A percentile compares a stretch with the other conserved stretches of the same genome.
phyloP scores from a whole-genome alignment of 2,888 invertebrate genomes.

The Epistrophe eligans region DNA sequence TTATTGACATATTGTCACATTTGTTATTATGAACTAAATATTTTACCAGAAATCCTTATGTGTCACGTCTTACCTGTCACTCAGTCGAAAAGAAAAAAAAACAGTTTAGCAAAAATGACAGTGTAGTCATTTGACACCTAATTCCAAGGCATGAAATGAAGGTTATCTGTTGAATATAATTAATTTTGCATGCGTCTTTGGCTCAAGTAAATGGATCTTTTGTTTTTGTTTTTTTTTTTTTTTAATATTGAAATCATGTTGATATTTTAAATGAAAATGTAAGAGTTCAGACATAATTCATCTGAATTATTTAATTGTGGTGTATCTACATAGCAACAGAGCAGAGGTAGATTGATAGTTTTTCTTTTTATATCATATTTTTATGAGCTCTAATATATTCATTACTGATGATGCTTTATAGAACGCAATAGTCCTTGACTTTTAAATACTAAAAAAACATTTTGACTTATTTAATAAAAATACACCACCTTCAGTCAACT shows the following conservation, averaged over 20 bases:
- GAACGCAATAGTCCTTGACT: too few species aligned
- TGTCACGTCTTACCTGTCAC: conserved; percentile 21
- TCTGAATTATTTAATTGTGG: too few species aligned
- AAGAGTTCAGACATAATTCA: not conserved
- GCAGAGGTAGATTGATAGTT: too few species aligned
- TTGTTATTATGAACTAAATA: not conserved
- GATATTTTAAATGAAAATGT: not conserved
- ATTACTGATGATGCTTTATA: too few species aligned
- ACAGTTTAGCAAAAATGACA: not conserved
- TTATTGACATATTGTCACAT: not conserved
- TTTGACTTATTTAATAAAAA: too few species aligned
- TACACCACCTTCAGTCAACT: too few species aligned
- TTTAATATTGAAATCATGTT: too few species aligned
- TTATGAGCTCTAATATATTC: too few species aligned
- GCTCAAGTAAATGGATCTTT: not conserved
- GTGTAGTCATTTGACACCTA: conserved; percentile 11
- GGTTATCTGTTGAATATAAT: not conserved
- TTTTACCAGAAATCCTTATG: not conserved
- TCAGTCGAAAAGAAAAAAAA: not conserved
- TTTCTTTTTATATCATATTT: too few species aligned
- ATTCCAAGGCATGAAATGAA: not conserved
- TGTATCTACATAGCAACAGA: too few species aligned
- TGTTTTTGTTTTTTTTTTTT: not conserved
- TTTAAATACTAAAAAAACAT: too few species aligned
- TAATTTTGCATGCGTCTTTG: not conserved